phyloP scores from a whole-genome alignment of 2,113 vertebrate species.

The Sylvicapra grimmia region DNA sequence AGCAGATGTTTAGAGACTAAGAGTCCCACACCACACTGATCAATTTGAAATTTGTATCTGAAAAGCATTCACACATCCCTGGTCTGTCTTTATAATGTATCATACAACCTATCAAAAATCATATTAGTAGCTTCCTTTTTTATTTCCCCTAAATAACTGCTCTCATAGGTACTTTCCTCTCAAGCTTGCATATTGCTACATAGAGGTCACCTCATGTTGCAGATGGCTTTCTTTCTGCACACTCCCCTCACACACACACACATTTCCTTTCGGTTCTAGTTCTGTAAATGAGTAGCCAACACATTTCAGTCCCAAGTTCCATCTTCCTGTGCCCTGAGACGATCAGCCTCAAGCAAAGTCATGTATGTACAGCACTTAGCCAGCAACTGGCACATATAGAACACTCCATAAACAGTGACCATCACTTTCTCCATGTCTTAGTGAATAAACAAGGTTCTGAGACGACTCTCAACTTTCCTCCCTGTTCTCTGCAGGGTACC shows the following conservation, averaged over 20 bases:
- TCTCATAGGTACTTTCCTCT: background rate
- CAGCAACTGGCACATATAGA: background rate
- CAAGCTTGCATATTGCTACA: background rate
- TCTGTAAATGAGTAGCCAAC: background rate
- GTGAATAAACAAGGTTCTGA: background rate
- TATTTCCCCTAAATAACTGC: background rate
- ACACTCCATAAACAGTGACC: background rate
- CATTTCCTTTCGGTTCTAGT: background rate
- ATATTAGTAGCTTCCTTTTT: background rate
- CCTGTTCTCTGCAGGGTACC: background rate
- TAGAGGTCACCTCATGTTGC: background rate
- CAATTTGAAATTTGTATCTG: background rate
- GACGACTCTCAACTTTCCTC: background rate
- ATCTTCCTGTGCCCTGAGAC: background rate
- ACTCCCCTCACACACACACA: background rate
- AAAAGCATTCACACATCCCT: background rate
- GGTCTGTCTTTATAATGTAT: background rate
- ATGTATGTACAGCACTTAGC: background rate
- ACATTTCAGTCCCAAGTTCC: background rate
- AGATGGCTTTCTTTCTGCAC: background rate
- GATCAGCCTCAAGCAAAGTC: background rate
- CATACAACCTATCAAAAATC: background rate
- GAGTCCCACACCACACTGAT: slow-evolving; percentile 8
- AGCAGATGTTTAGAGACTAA: slow-evolving; percentile 22
- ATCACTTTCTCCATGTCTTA: background rate